phyloP scores from a whole-genome alignment of 1,140 invertebrate genomes.

The Halesus radiatus region DNA sequence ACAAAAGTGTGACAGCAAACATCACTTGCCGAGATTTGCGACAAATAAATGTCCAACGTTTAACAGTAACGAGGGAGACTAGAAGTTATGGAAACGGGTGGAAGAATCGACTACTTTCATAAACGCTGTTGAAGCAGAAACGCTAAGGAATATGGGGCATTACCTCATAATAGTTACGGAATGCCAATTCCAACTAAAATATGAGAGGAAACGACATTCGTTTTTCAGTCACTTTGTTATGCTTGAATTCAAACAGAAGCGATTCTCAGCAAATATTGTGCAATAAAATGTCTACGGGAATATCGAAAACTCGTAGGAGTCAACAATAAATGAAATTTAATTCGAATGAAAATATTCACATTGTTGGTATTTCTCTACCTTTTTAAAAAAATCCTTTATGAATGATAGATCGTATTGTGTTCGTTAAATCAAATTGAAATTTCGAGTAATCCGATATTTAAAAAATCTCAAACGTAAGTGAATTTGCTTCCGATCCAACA shows the following conservation, averaged over 20 bases:
- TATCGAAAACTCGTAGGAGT: constrained; percentile 2
- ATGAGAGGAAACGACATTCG: not conserved
- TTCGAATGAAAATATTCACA: not conserved
- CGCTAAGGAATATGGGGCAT: not conserved
- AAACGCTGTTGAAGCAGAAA: not conserved
- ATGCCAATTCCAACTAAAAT: not conserved
- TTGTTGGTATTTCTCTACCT: not conserved
- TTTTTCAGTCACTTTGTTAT: not conserved
- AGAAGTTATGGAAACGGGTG: not conserved
- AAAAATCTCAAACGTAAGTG: too few species aligned
- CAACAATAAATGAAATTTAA: not conserved
- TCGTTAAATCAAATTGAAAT: too few species aligned
- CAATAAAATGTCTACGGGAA: constrained; percentile 19
- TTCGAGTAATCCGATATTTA: too few species aligned
- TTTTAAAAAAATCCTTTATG: not conserved
- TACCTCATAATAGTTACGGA: constrained; percentile 11
- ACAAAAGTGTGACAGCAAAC: constrained; percentile 12
- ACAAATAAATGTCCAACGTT: constrained; percentile 16
- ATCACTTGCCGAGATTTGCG: constrained; percentile 16
- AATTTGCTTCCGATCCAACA: too few species aligned
- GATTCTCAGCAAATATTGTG: constrained; percentile 26
- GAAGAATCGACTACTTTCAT: not conserved
- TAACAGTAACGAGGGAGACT: constrained; percentile 2
- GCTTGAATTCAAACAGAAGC: not conserved
- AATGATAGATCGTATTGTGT: too few species aligned